phyloP scores from a whole-genome alignment of 1,140 invertebrate species.

The Euwallacea fornicatus region DNA sequence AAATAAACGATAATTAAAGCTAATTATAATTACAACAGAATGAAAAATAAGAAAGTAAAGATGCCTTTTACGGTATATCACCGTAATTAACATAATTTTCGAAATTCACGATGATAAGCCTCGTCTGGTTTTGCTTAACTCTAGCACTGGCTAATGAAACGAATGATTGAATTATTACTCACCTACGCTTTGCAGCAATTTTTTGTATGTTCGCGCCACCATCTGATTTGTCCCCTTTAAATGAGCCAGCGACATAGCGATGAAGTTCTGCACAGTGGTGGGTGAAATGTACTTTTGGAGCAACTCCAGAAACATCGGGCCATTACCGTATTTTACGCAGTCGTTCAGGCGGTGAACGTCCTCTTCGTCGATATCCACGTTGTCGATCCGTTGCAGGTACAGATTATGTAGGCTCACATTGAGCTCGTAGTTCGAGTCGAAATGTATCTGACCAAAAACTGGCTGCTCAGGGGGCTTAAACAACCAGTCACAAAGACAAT shows the following conservation, averaged over 20 bases:
- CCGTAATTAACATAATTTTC: too few relatives aligned
- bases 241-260: constrained; percentile 37
- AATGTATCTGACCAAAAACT: constrained; percentile 12
- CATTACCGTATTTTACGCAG: constrained; percentile 25
- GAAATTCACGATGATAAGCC: too few relatives aligned
- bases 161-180: not conserved
- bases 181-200: constrained; percentile 23
- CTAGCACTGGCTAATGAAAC: too few relatives aligned
- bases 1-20: too few relatives aligned
- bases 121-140: too few relatives aligned
- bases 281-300: constrained; percentile 30
- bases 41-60: too few relatives aligned
- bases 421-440: constrained; percentile 16
- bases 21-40: too few relatives aligned
- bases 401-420: constrained; percentile 36
- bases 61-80: too few relatives aligned
- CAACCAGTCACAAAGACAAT: not conserved
- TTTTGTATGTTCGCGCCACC: constrained; percentile 13
- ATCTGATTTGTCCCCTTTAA: constrained; percentile 27
- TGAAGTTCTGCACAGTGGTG: constrained; percentile 35
- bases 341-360: constrained; percentile 30
- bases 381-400: constrained; percentile 12
- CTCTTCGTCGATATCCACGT: constrained; percentile 32
- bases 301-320: constrained; percentile 20
- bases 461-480: constrained; percentile 10